Base-by-base conservation (phyloP, 1,140 invertebrate species). In the Brachionus rubens region DNA sequence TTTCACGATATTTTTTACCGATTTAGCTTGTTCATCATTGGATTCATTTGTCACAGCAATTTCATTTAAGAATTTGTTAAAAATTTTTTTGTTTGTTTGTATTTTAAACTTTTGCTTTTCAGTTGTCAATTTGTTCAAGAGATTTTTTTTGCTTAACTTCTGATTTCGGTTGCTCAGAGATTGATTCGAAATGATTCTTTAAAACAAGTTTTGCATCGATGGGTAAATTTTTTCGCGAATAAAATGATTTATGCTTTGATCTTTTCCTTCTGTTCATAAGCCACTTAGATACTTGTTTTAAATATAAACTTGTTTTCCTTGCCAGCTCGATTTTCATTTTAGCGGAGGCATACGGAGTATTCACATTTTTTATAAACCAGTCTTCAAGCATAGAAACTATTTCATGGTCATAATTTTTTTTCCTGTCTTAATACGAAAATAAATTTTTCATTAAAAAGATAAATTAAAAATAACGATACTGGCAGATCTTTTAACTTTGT, bases 11-110 rank as follows among this genome's bases (percentile, higher is more conserved):
- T 59, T 59, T 59, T 59, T 59, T 59, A 59, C 54, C 30, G 54
- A 59, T 59, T 59, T 59, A 59, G 30, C 30, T 33, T 10, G 54
- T 33, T 59, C 54, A 19, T 59, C 54, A 59, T 33, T 59, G 30
- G 54, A 59, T 36, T 59, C 54, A 59, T 59, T 59, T 59, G 16
- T 59, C 26, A 33, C 30, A 16, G 54, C 54, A 59, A 59, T 59
- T 59, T 59, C 54, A 36, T 59, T 59, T 59, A 59, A 59, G 26
- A 59, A 59, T 36, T 59, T 59, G 28, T 33, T 59, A 59, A 59
- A 59, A 59, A 10, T 59, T 59, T 59, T 59, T 59, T 36, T 59
- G 26, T 33, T 59, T 59, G 1, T 59, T 59, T 33, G 28, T 59
- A 59, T 59, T 59, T 33, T 59, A 16, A 33, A 59, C 9, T 59